Evolutionary conservation across 2,888 invertebrate species (phyloP).

Genomic region (Tipula vernalis): DNA sequence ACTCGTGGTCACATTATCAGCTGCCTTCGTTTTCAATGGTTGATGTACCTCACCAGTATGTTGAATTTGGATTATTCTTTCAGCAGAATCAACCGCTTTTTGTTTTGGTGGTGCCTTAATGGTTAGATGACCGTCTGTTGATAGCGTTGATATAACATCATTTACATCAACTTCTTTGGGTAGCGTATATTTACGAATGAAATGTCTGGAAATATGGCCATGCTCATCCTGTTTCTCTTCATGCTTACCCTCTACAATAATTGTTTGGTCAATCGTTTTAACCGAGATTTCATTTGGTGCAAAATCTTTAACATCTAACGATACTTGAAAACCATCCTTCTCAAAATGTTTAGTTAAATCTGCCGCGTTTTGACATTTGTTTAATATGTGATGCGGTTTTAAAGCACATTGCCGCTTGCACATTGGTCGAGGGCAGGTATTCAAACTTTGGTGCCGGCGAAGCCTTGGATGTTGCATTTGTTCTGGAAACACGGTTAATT

Average conservation of each 20-base stretch:
- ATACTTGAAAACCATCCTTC: slow-evolving; percentile 55
- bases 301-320: slow-evolving; percentile 56
- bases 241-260: slow-evolving; percentile 57
- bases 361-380: neutral
- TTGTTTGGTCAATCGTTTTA: slow-evolving; percentile 49
- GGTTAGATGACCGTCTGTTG: slow-evolving; percentile 69
- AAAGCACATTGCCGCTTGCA: neutral
- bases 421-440: neutral
- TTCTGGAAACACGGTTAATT: neutral
- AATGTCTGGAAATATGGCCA: slow-evolving; percentile 68
- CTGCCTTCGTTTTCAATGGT: neutral
- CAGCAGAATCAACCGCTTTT: neutral
- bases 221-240: slow-evolving; percentile 58
- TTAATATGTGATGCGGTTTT: neutral
- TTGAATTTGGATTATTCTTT: neutral
- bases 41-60: neutral
- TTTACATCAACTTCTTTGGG: slow-evolving; percentile 55
- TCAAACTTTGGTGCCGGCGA: neutral
- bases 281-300: slow-evolving; percentile 55
- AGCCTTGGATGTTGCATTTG: neutral
- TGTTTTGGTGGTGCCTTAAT: slow-evolving; percentile 48
- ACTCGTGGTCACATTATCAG: neutral
- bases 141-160: slow-evolving; percentile 60
- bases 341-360: slow-evolving; percentile 25
- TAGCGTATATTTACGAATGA: slow-evolving; percentile 56